Conservation (phyloP, 2,888 invertebrate species). For the Cerceris rybyensis region DNA sequence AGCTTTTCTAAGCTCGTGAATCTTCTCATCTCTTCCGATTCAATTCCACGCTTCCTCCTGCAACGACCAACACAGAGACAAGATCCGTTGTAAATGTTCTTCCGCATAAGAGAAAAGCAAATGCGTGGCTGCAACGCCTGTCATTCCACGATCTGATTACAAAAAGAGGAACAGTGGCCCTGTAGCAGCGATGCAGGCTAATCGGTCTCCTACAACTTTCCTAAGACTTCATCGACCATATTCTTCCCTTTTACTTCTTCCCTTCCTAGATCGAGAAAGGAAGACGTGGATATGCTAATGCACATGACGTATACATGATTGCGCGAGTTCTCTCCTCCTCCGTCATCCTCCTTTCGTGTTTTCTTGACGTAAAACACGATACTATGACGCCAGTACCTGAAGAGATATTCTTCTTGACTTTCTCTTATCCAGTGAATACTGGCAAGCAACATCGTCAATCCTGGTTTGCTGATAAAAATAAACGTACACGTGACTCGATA, state of each 20-base stretch:
- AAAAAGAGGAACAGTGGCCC: no score
- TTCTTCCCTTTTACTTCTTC: not conserved
- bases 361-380: not conserved
- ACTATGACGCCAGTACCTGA: not conserved
- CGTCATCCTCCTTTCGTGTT: not conserved
- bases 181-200: not conserved
- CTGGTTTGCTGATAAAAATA: not conserved
- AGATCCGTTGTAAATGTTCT: no score
- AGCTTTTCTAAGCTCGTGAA: no score
- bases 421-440: not conserved
- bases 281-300: not conserved
- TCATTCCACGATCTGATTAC: no score
- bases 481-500: slow-evolving; percentile 7
- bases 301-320: slow-evolving; percentile 1
- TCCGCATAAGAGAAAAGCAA: no score
- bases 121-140: no score
- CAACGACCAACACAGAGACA: no score
- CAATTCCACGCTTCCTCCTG: no score
- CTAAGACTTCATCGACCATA: not conserved
- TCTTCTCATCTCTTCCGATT: no score
- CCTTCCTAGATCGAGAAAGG: not conserved
- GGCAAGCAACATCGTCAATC: not conserved
- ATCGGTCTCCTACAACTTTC: not conserved
- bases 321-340: not conserved
- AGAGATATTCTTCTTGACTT: not conserved